Percentiles rank a stretch among this genome's conserved stretches.
phyloP scores from a whole-genome alignment of 2,888 invertebrate species.

The Nymphalis polychloros region DNA sequence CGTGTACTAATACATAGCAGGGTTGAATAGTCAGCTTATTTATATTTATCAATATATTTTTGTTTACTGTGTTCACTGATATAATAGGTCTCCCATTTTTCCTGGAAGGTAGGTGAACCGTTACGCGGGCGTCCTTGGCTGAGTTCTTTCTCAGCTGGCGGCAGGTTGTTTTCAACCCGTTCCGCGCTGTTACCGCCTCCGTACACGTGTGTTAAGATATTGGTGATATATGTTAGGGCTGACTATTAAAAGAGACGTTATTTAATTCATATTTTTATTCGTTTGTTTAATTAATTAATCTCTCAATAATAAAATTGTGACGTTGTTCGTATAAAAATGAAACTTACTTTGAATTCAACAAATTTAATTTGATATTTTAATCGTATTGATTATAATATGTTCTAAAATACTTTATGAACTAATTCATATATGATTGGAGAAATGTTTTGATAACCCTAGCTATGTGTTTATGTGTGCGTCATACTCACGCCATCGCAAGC shows the following conservation, averaged over 20 bases:
- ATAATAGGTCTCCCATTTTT: conserved; percentile 51
- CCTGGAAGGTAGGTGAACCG: conserved; percentile 56
- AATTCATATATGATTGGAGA: too few species aligned
- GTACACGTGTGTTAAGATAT: conserved; percentile 62
- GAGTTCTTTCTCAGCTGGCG: conserved; percentile 77
- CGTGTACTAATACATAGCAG: conserved; percentile 37
- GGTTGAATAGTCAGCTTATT: conserved; percentile 17
- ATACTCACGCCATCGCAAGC: conserved; percentile 33
- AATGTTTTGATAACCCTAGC: conserved; percentile 34
- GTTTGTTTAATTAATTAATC: too few species aligned
- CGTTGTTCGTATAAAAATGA: too few species aligned
- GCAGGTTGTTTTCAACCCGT: conserved; percentile 77
- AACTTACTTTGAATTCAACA: too few species aligned
- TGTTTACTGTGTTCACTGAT: conserved; percentile 28
- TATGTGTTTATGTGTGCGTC: conserved; percentile 38
- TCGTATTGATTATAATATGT: too few species aligned
- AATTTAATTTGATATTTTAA: too few species aligned
- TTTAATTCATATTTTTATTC: too few species aligned
- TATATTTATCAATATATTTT: neutral
- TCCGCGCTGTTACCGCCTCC: conserved; percentile 65
- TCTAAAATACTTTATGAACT: too few species aligned
- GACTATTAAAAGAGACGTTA: neutral
- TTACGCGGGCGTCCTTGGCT: conserved; percentile 81
- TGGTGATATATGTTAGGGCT: conserved; percentile 32
- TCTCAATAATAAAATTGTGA: too few species aligned